Percentiles rank a stretch among this genome's conserved stretches.
Conservation (phyloP, 30 jellyfish, hydroid and myxozoan species). For the Catostylus mosaicus region DNA sequence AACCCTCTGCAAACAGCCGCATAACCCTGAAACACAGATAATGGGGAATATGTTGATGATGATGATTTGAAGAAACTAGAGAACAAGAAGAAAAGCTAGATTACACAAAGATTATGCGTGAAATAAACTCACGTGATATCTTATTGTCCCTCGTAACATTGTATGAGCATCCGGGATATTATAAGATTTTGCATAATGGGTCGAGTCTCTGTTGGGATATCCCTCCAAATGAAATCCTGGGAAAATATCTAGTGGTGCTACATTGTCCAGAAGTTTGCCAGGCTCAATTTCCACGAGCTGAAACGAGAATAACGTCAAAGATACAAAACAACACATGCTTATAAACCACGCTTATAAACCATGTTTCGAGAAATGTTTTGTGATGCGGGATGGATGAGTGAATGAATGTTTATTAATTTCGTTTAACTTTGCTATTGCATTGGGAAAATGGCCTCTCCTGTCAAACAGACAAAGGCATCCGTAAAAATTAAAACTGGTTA, state of each 20-base stretch:
- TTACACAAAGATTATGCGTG: background rate
- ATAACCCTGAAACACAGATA: slow-evolving; percentile 66
- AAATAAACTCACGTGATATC: slow-evolving; percentile 79
- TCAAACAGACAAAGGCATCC: too few relatives aligned
- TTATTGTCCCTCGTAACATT: slow-evolving; percentile 97
- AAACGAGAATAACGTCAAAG: background rate
- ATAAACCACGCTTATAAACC: too few relatives aligned
- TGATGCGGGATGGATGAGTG: too few relatives aligned
- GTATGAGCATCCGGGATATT: slow-evolving; percentile 83
- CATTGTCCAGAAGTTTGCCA: slow-evolving; percentile 72
- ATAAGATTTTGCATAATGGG: slow-evolving; percentile 79
- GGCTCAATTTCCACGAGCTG: slow-evolving; percentile 92
- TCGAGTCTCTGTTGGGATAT: slow-evolving; percentile 96
- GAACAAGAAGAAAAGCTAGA: background rate
- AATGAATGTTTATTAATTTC: too few relatives aligned
- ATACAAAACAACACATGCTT: too few relatives aligned
- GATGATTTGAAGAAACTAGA: background rate
- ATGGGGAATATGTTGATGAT: background rate
- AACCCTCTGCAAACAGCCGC: slow-evolving; percentile 82
- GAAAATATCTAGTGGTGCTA: slow-evolving; percentile 81
- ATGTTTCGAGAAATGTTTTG: too few relatives aligned
- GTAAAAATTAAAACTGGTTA: too few relatives aligned
- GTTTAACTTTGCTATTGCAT: too few relatives aligned
- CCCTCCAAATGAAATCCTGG: slow-evolving; percentile 99
- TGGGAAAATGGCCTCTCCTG: too few relatives aligned